A percentile compares a stretch with the other conserved stretches of the same genome.
phyloP scores from a whole-genome alignment of 1,140 invertebrate species.

The Drosophila ironensis region DNA sequence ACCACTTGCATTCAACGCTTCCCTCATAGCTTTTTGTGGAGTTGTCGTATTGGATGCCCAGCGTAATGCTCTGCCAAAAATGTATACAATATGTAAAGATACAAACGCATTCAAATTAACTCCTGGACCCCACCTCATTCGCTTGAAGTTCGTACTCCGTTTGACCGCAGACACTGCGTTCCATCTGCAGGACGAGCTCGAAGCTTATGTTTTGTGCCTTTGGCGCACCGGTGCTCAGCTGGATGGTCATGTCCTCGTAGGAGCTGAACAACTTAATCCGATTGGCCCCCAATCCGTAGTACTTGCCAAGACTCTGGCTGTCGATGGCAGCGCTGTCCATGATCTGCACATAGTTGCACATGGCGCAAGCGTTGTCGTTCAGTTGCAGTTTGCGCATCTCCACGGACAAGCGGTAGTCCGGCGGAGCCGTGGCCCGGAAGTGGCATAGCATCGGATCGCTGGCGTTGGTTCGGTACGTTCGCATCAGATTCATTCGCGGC shows the following conservation, averaged over 20 bases:
- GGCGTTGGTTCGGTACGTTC: conserved; percentile 37
- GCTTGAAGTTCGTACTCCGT: conserved; percentile 1
- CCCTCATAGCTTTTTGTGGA: conserved; percentile 13
- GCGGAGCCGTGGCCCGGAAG: conserved; percentile 81
- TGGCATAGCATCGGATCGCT: conserved; percentile 82
- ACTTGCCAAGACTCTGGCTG: conserved; percentile 84
- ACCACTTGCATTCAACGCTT: conserved; percentile 58
- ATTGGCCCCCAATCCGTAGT: conserved; percentile 83
- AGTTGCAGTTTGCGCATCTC: conserved; percentile 84
- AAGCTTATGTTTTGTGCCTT: conserved; percentile 83
- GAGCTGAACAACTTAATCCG: conserved; percentile 83
- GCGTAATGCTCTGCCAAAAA: conserved; percentile 28
- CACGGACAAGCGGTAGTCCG: conserved; percentile 83
- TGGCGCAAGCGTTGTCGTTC: conserved; percentile 30
- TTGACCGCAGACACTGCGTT: conserved; percentile 82
- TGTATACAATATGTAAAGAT: not conserved
- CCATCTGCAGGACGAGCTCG: conserved; percentile 83
- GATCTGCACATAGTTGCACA: conserved; percentile 88
- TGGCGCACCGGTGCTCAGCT: conserved; percentile 84
- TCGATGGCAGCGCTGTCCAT: conserved; percentile 85
- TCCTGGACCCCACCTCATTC: conserved; percentile 39
- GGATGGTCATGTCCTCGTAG: conserved; percentile 83
- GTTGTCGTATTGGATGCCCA: conserved; percentile 9
- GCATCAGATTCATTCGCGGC: conserved; percentile 38
- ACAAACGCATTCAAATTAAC: too few relatives aligned